Base-by-base conservation (phyloP, 2,888 invertebrate genomes). In the Coleophora deauratella region DNA sequence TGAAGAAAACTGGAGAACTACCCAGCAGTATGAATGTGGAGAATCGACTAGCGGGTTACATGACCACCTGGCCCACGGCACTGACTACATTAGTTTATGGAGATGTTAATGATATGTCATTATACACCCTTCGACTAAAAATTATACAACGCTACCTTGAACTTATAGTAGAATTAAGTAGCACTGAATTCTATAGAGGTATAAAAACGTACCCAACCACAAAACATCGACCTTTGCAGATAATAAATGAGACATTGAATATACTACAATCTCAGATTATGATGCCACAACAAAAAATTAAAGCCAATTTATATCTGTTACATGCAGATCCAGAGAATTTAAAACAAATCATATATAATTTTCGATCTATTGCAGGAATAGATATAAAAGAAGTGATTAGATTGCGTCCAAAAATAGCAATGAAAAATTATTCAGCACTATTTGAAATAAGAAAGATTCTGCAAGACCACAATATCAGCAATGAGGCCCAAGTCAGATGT, bases 51-150 rank as follows among this genome's bases (percentile, higher is more conserved):
- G 82, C 84, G 21, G 64, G 72, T 47, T 76, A 52, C 43, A 72
- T 86, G 75, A 78, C 79, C 3, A 74, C 78, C 43, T 86, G 85
- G 85, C 86, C 86, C 4, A 79, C 85, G 43, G 85, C 85, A 27
- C 62, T 85, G 0, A 84, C 86, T 27, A 76, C 75, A 27, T 57
- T 72, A 35, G 66, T 84, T 36, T 56, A 65, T 52, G 73, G 67
- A 52, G 72, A 84, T 60, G 47, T 72, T 1, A 59, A 76, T 47
- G 44, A 69, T 12, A 51, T 57, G 32, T 72, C 75, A 36, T 52
- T 86, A 21, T 68, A 68, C 49, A 42, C 51, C 12, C 53, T 84
- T 36, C 62, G 86, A 1, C 54, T 86, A 13, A 79, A 76, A 68
- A 78, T 86, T 41, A 70, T 86, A 13, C 76, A 81, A 49, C 65